Percentiles rank a stretch among this genome's conserved stretches.
These are phyloP conservation scores for Drosophila bipectinata DNA, from an alignment of 1,140 invertebrate species.

Conservation along the genomic window DNA sequence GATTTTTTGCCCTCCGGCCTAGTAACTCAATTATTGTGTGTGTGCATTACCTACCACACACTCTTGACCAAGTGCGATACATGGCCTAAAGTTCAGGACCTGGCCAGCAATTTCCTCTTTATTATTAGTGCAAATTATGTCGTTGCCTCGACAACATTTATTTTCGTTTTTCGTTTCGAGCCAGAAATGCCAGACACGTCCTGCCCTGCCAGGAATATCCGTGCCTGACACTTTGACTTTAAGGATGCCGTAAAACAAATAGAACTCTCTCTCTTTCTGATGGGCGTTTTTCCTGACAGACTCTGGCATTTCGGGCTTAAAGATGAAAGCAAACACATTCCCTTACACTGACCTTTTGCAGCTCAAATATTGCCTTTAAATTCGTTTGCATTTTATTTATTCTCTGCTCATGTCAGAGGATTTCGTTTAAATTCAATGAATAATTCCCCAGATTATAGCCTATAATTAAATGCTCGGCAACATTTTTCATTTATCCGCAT, in stretches of 20 bases:
- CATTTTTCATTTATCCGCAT: conserved; percentile 1
- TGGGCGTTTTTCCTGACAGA: conserved; percentile 17
- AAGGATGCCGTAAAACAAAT: conserved; percentile 23
- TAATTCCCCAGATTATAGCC: conserved; percentile 29
- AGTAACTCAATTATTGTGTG: conserved; percentile 64
- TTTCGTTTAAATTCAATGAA: conserved; percentile 15
- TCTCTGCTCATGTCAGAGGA: conserved; percentile 9
- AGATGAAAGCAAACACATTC: conserved; percentile 1
- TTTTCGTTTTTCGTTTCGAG: not conserved
- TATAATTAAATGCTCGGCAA: conserved; percentile 31
- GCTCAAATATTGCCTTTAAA: conserved; percentile 16
- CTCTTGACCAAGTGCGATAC: conserved; percentile 16
- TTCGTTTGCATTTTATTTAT: conserved; percentile 15
- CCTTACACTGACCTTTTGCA: conserved; percentile 21
- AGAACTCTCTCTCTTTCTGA: conserved; percentile 42
- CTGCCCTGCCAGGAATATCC: conserved; percentile 34
- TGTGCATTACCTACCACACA: not conserved
- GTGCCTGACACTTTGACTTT: conserved; percentile 39
- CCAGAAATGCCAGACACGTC: conserved; percentile 58
- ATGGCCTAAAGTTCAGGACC: conserved; percentile 5
- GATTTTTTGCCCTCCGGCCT: conserved; percentile 38
- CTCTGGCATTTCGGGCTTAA: conserved; percentile 27
- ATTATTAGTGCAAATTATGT: conserved; percentile 67
- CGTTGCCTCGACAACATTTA: conserved; percentile 16
- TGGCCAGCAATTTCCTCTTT: conserved; percentile 36